phyloP scores from a whole-genome alignment of 1,140 invertebrate species.

The Caerostris darwini region DNA sequence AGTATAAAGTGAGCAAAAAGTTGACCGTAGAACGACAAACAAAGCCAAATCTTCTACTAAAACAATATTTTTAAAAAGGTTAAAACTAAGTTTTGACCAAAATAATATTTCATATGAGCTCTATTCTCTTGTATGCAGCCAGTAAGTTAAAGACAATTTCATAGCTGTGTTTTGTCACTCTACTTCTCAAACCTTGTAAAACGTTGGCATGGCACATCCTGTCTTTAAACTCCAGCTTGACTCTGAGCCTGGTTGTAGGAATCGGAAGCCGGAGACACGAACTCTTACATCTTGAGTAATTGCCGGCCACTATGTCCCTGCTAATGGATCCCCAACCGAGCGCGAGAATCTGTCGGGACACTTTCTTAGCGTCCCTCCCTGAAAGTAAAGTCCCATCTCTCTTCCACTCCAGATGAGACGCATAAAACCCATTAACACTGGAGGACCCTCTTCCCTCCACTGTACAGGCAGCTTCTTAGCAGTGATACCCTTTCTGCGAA shows the following conservation, averaged over 20 bases:
- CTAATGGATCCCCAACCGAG: conserved; percentile 30
- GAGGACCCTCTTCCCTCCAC: not conserved
- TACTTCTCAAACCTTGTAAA: not conserved
- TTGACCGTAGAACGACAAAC: too few relatives aligned
- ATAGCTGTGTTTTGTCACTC: not conserved
- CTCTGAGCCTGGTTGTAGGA: not conserved
- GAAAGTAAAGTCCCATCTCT: not conserved
- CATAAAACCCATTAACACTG: conserved; percentile 60
- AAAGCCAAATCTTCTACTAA: too few relatives aligned
- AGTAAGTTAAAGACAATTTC: too few relatives aligned
- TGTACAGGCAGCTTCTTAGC: conserved; percentile 65
- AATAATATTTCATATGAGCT: too few relatives aligned
- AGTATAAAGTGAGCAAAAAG: too few relatives aligned
- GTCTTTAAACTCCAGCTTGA: too few relatives aligned
- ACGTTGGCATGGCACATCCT: not conserved
- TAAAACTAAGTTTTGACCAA: too few relatives aligned
- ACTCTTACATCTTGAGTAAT: conserved; percentile 17
- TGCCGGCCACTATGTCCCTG: not conserved
- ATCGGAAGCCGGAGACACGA: conserved; percentile 19
- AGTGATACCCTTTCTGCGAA: conserved; percentile 28
- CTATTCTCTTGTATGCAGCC: too few relatives aligned
- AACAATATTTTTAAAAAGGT: too few relatives aligned
- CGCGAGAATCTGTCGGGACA: conserved; percentile 5
- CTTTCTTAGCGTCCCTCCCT: conserved; percentile 16
- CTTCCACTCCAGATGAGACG: conserved; percentile 32